A percentile compares a stretch with the other conserved stretches of the same genome.
Evolutionary conservation across 2,113 vertebrate species (phyloP).

Genomic region (Serinus canaria): DNA sequence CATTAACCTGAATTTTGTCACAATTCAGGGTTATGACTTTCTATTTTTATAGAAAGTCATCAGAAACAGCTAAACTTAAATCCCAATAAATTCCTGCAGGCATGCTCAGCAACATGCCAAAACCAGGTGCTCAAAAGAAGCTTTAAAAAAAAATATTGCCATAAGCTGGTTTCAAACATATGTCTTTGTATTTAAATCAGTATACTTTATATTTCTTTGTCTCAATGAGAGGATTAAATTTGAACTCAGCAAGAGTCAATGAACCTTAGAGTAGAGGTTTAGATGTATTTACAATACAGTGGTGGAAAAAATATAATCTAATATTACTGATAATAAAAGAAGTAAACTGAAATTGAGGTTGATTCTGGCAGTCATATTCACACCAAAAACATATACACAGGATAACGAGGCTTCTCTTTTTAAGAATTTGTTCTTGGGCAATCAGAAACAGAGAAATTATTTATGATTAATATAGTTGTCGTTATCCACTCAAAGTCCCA

Average conservation of each 20-base stretch:
- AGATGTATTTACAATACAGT: neutral
- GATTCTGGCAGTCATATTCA: neutral
- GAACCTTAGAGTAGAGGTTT: neutral
- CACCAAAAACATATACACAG: neutral
- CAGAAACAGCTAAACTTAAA: neutral
- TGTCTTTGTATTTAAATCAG: neutral
- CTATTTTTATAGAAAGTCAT: neutral
- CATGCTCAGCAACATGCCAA: neutral
- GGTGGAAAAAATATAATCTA: neutral
- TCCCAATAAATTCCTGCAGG: neutral
- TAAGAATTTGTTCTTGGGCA: neutral
- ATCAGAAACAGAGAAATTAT: neutral
- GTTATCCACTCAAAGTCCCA: neutral
- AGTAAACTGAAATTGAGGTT: neutral
- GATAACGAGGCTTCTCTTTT: neutral
- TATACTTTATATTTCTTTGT: neutral
- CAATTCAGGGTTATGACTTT: neutral
- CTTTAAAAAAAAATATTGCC: neutral
- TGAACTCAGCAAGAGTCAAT: neutral
- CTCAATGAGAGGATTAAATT: neutral
- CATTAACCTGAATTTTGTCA: neutral
- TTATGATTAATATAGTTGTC: neutral
- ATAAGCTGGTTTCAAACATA: neutral
- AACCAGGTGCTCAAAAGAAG: accelerated
- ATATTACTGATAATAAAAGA: neutral